These are phyloP conservation scores for Telenomus remus DNA, from an alignment of 1,140 invertebrate species.

Conservation along the genomic window DNA sequence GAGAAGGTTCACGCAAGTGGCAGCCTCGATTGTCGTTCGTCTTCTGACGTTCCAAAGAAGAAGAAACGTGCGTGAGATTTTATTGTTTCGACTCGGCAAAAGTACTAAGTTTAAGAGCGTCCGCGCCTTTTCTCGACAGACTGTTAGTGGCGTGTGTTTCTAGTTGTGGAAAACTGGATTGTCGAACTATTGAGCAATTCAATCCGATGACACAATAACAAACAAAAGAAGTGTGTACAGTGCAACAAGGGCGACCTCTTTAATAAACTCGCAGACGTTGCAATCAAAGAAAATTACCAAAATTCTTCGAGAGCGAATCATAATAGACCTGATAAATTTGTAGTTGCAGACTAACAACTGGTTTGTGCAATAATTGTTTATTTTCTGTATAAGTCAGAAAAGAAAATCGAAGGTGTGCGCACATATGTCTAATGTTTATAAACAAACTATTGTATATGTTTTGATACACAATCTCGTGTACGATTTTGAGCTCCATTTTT, in stretches of 20 bases:
- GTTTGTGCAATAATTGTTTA: neutral
- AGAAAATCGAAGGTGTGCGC: no score
- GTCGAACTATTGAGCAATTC: slow-evolving; percentile 3
- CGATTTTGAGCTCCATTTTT: no score
- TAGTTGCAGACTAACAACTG: neutral
- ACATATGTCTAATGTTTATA: no score
- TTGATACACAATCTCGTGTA: no score
- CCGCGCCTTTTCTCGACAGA: neutral
- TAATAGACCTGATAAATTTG: neutral
- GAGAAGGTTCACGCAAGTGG: slow-evolving; percentile 71
- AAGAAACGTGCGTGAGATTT: slow-evolving; percentile 24
- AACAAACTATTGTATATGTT: no score
- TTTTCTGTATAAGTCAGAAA: no score
- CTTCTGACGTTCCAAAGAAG: slow-evolving; percentile 52
- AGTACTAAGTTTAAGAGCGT: neutral
- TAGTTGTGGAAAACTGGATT: slow-evolving; percentile 1
- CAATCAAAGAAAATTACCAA: neutral
- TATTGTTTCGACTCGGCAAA: slow-evolving; percentile 11
- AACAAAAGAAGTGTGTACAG: slow-evolving; percentile 31
- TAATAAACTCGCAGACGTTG: neutral
- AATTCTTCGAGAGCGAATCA: neutral
- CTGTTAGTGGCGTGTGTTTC: slow-evolving; percentile 7
- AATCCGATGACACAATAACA: slow-evolving; percentile 47
- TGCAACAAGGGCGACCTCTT: slow-evolving; percentile 17
- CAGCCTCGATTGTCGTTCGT: slow-evolving; percentile 59